phyloP scores from a whole-genome alignment of 2,888 invertebrate species.

The Cryptosula pallasiana region DNA sequence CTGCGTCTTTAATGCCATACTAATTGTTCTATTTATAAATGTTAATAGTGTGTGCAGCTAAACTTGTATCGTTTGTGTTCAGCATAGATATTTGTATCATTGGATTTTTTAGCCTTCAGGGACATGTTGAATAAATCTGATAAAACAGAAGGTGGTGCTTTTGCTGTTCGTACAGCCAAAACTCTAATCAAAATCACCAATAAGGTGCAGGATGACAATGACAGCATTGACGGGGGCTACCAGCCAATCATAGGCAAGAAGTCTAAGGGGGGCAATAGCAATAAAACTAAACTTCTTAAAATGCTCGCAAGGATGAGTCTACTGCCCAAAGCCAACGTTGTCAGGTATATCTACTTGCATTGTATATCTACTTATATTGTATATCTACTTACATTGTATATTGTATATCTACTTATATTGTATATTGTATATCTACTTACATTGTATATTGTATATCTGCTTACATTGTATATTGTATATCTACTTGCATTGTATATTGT shows the following conservation, averaged over 20 bases:
- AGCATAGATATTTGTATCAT: too few relatives aligned
- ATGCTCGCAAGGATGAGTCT: slow-evolving; percentile 77
- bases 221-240: slow-evolving; percentile 7
- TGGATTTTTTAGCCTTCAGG: slow-evolving; percentile 60
- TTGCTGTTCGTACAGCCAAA: slow-evolving; percentile 7
- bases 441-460: too few relatives aligned
- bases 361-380: too few relatives aligned
- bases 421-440: too few relatives aligned
- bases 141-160: slow-evolving; percentile 59
- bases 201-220: slow-evolving; percentile 20
- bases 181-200: slow-evolving; percentile 16
- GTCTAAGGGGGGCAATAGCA: slow-evolving; percentile 6
- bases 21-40: too few relatives aligned
- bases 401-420: too few relatives aligned
- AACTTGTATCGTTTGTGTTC: too few relatives aligned
- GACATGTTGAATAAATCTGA: slow-evolving; percentile 72
- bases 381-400: too few relatives aligned
- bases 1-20: too few relatives aligned
- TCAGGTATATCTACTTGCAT: background rate
- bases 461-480: too few relatives aligned
- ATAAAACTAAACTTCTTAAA: slow-evolving; percentile 79
- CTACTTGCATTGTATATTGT: too few relatives aligned
- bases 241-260: slow-evolving; percentile 23
- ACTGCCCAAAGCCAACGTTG: slow-evolving; percentile 40
- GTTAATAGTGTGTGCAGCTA: too few relatives aligned